Evolutionary conservation across 2,888 invertebrate genomes (phyloP), one percentile per base, ranked within the genome.

Genomic region (Chloromyia formosa): DNA sequence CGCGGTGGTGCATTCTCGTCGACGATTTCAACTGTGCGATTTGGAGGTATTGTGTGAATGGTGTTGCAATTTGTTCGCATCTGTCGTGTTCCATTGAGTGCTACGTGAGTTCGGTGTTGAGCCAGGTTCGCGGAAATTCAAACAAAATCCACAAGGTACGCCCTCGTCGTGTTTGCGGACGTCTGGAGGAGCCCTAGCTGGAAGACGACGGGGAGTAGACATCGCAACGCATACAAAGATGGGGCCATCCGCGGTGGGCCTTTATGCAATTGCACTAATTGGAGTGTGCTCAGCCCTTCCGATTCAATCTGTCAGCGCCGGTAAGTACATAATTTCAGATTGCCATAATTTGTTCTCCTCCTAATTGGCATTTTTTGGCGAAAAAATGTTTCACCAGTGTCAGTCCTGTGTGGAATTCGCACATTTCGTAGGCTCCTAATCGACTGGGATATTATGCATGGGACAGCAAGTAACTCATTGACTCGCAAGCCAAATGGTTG

Each of bases 241-340:
- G 73, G 27, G 73, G 40, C 27, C n/a, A 23, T 18, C 73, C 9
- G 49, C 18, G 40, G 40, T 61, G 20, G 61, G 60, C 35, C 16
- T 74, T 56, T 66, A 74, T 74, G 74, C 56, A 64, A 64, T 64
- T 56, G 61, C 62, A 53, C 27, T 71, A 35, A 56, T 77, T 74
- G 77, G 77, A 49, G 35, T 75, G 53, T 74, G 75, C 54, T 66
- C 72, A 22, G 77, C 77, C 60, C 66, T 75, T 40, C 77, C 77
- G 23, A 75, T 77, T 35, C 74, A 66, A 61, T 60, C 74, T 23
- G 56, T 68, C 10, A 56, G 20, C 42, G 27, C 74, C 58, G 77
- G 77, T 77, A 66, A 74, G 76, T 75, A 35, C n/a, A n/a, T n/a
- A n/a, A n/a, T n/a, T n/a, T n/a, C n/a, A n/a, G n/a, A n/a, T n/a